Evolutionary conservation across 2,888 invertebrate genomes (phyloP), one percentile per base, ranked within the genome.

Genomic region (Tenthredo notha): DNA sequence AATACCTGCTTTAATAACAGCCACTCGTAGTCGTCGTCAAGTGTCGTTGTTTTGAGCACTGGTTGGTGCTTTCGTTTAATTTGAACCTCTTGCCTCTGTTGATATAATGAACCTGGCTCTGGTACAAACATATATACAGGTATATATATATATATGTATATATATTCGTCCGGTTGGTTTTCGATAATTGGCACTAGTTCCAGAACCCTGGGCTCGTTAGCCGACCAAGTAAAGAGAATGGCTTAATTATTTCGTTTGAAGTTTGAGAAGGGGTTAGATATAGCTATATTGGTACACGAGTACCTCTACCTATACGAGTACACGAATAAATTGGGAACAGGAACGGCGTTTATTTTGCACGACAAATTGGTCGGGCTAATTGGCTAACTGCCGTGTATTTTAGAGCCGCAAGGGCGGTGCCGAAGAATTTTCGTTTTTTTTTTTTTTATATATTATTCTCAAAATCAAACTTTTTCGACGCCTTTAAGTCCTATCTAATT

Each of bases 221-320:
- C 86, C 87, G 88, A 85, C 85, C 88, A 87, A 87, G 88, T 90
- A 88, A 90, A 91, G 91, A 91, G 91, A 92, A 92, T 91, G 91
- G 91, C 91, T 92, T 91, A 92, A 93, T 93, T 92, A 93, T 92
- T 92, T 92, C 92, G 92, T 93, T 93, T 93, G 92, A 93, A 92
- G 92, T 93, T 90, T 86, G 90, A 89, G 89, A 91, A 90, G 88
- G 89, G 89, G 88, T 88, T 86, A 87, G 88, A 87, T 87, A 87
- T 84, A 84, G 84, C 72, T 84, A 75, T 75, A 43, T 74, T 1
- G 61, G 86, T 77, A 50, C 50, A 21, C 43, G 80, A 18, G 29
- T 67, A 70, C 84, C 85, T 86, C 82, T 86, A 85, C 85, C 77
- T 80, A 72, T 84, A 84, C 87, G 61, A 61, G 84, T 85, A 78